Evolutionary conservation across 1,140 invertebrate species (phyloP), one percentile per base, ranked within the genome.

Genomic region (Aphelinus certus): DNA sequence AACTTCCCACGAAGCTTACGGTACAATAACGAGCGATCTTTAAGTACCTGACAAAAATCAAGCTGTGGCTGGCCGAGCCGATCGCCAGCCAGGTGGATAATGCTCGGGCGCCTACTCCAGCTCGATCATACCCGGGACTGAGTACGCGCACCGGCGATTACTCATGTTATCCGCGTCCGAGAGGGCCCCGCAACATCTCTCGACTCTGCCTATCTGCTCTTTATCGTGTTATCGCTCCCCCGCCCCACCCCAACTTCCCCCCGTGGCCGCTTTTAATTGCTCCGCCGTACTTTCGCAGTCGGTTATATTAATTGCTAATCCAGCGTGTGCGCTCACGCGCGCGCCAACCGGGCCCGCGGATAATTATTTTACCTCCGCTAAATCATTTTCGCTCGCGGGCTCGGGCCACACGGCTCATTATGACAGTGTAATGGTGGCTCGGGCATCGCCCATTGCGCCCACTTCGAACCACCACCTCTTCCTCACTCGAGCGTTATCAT

Each of bases 11-110:
- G 81, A 81, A 77, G 73, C 67, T 78, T 78, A 79, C 79, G 78
- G 72, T 79, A 80, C 72, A 76, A 53, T 78, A 77, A 80, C 77
- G 66, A 78, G 78, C 76, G 63, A 79, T 81, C 78, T 78, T 79
- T 75, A 62, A 78, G 76, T 77, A 76, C 75, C 80, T 81, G 81
- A 81, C 81, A 81, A 82, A 82, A 82, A 81, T 81, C 71, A 48
- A 53, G 48, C 7, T 68, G 60, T 64, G 53, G 57, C 65, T 53
- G 4, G 26, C 67, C 57, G 56, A 4, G 3, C 26, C 43, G 48
- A 43, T 58, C 26, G 63, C 57, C 47, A 6, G 48, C 67, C 73
- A 70, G 66, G 66, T 75, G 66, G 61, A 65, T 75, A 75, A 75
- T 75, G 67, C 7, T 26, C 66, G 10, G 47, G 6, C 51, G 9